Evolutionary conservation across 2,888 invertebrate genomes (phyloP).

Genomic region (Colletes collaris): DNA sequence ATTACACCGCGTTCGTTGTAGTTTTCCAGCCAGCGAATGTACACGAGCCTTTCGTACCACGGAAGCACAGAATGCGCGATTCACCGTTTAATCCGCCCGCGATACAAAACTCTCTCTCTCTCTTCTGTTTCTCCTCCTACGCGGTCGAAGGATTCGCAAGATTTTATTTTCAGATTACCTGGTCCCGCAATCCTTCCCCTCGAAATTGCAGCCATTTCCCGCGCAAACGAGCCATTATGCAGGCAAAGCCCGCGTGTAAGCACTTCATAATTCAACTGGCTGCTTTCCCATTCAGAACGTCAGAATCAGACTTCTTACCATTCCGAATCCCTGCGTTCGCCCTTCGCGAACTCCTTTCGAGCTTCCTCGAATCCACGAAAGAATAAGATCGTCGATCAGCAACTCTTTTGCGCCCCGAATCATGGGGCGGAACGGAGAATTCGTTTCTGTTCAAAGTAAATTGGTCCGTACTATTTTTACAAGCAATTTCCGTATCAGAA

Average conservation of each 20-base stretch:
- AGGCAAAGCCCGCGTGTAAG: conserved; percentile 62
- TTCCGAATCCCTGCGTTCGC: conserved; percentile 10
- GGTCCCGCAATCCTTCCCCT: conserved; percentile 55
- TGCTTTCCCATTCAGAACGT: conserved; percentile 48
- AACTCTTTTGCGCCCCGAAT: no score
- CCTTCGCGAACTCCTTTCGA: no score
- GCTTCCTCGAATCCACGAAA: no score
- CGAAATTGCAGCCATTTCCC: conserved; percentile 70
- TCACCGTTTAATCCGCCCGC: conserved; percentile 34
- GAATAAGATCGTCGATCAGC: no score
- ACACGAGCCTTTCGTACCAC: not conserved
- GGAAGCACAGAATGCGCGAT: conserved; percentile 10
- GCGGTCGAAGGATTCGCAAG: conserved; percentile 43
- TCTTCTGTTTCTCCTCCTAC: not conserved
- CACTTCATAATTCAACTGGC: conserved; percentile 69
- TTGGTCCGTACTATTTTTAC: no score
- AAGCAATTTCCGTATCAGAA: no score
- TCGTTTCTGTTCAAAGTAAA: no score
- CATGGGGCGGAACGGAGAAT: no score
- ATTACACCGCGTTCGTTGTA: conserved; percentile 12
- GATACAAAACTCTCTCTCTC: not conserved
- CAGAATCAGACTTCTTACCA: conserved; percentile 15
- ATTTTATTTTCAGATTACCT: conserved; percentile 69
- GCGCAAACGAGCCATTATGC: conserved; percentile 68
- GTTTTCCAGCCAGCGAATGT: not conserved